Evolutionary conservation across 2,113 vertebrate genomes (phyloP).

Genomic region (Amblyopsis rosae): DNA sequence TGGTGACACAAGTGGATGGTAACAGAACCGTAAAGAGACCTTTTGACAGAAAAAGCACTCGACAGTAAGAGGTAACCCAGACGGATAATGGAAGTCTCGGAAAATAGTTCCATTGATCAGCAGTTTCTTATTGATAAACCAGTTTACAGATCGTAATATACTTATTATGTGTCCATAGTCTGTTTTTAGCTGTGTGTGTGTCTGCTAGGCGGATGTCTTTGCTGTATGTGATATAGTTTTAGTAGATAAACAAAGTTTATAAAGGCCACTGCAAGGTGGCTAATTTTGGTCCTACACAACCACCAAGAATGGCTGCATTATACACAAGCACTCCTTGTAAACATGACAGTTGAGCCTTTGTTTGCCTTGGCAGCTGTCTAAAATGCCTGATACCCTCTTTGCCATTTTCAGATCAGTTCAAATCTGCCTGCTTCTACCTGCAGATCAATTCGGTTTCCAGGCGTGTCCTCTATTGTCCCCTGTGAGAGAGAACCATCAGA

Average conservation of each 20-base stretch:
- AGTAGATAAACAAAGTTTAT: neutral
- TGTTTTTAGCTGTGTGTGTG: neutral
- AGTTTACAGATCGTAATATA: neutral
- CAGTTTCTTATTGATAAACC: neutral
- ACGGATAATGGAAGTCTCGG: neutral
- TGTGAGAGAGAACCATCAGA: conserved; percentile 16
- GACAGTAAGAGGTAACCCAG: neutral
- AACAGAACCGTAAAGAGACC: neutral
- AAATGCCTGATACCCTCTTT: conserved; percentile 28
- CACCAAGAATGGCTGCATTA: conserved; percentile 47
- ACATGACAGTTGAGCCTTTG: conserved; percentile 41
- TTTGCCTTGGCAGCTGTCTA: conserved; percentile 52
- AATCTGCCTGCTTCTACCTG: conserved; percentile 35
- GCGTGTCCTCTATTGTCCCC: conserved; percentile 43
- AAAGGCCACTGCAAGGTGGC: neutral
- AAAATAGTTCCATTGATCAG: neutral
- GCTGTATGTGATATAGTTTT: neutral
- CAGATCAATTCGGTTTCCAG: conserved; percentile 39
- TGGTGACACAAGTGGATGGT: neutral
- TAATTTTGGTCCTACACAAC: conserved; percentile 31
- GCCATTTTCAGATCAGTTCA: conserved; percentile 49
- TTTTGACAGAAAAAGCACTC: neutral
- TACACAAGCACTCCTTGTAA: conserved; percentile 39
- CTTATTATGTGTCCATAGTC: neutral
- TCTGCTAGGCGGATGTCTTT: neutral